Base-by-base conservation (phyloP, 2,113 vertebrate genomes). In the Poeciliopsis occidentalis region DNA sequence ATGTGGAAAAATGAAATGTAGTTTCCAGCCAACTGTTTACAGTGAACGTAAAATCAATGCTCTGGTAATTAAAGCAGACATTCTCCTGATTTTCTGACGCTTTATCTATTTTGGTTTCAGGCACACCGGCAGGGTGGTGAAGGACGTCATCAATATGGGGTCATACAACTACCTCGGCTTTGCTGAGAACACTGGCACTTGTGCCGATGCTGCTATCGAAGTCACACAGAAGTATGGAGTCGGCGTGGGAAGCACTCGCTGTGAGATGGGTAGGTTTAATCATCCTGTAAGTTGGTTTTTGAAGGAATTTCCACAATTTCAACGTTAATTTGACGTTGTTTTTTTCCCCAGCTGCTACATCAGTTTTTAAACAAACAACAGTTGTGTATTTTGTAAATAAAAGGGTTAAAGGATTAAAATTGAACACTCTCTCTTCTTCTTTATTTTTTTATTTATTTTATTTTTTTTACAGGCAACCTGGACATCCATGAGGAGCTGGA, bases 161-260 rank as follows among this genome's bases (percentile, higher is more conserved):
- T 99, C 98, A 1, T 99, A 99, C 92, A 99, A 99, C 89, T 99
- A 99, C 91, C 96, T 99, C 66, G 97, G 97, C 87, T 99, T 98
- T 88, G 97, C 97, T 31, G 95, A 96, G 85, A 98, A 96, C 66
- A 73, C 67, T 22, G 98, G 97, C 3, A 22, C 92, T 29, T 98
- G 96, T 86, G 95, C 95, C 11, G 93, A 97, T 63, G 95, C 95
- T 80, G 95, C 96, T 26, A 39, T 96, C 6, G 78, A 92, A 69
- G 84, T 93, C 83, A 94, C 97, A 0, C 86, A 93, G 10, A 92
- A 94, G 63, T 99, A 97, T 10, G 97, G 97, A 27, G 94, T 83
- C 29, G 98, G 98, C 12, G 95, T 98, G 47, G 95, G 95, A 88
- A 98, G 98, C 91, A 96, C 95, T 32, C 95, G 97, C 84, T 96